phyloP scores from a whole-genome alignment of 2,888 invertebrate species.

The Philhelius pedissequus region DNA sequence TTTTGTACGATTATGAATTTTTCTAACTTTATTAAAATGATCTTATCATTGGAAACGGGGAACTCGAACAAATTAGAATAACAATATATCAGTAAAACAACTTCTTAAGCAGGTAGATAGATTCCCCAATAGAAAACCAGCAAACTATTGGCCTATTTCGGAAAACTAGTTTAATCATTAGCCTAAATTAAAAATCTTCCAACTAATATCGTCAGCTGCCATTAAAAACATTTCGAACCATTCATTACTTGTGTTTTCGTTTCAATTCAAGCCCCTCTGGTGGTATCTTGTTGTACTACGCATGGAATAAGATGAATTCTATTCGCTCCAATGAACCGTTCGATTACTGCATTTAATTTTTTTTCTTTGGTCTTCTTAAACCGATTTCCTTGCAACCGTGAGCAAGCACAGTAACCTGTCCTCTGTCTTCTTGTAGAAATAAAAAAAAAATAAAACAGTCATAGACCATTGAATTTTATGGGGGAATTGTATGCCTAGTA shows the following conservation, averaged over 20 bases:
- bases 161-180: conserved; percentile 2
- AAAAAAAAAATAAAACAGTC: neutral
- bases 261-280: neutral
- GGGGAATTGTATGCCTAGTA: neutral
- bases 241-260: conserved; percentile 16
- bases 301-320: conserved; percentile 68
- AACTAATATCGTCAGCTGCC: neutral
- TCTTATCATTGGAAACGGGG: too few species aligned
- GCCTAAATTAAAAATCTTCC: neutral
- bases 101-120: neutral
- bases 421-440: neutral
- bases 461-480: conserved; percentile 18
- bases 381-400: conserved; percentile 35
- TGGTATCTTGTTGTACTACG: neutral
- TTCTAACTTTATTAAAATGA: too few species aligned
- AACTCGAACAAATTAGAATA: neutral
- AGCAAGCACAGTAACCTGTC: conserved; percentile 45
- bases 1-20: neutral
- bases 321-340: conserved; percentile 77
- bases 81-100: neutral
- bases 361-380: neutral
- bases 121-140: neutral
- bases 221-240: neutral
- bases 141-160: neutral
- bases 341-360: conserved; percentile 71